These are phyloP conservation scores for Frankliniella intonsa DNA, from an alignment of 2,888 invertebrate species.

Conservation along the genomic window DNA sequence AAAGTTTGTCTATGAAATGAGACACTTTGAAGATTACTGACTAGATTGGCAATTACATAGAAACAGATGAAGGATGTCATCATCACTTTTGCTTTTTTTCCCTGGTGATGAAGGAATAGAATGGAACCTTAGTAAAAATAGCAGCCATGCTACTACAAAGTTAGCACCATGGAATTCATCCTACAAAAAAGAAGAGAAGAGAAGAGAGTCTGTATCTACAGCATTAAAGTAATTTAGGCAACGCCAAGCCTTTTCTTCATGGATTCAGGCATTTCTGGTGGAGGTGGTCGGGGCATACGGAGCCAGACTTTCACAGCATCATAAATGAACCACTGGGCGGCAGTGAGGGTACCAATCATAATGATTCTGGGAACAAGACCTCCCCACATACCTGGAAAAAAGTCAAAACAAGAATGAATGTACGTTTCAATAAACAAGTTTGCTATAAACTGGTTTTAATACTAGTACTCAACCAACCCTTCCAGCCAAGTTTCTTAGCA, in stretches of 20 bases:
- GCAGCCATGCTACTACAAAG: background rate
- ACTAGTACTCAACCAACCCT: slow-evolving; percentile 44
- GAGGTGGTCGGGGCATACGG: slow-evolving; percentile 90
- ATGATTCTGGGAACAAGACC: slow-evolving; percentile 87
- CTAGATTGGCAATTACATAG: background rate
- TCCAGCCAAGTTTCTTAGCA: slow-evolving; percentile 67
- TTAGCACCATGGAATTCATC: slow-evolving; percentile 1
- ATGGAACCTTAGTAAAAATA: too few relatives aligned
- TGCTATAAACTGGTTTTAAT: background rate
- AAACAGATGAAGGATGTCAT: too few relatives aligned
- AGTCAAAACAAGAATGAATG: background rate
- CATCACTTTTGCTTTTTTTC: background rate
- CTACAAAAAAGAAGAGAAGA: background rate
- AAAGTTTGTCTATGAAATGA: background rate
- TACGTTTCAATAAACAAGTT: background rate
- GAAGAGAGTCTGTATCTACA: slow-evolving; percentile 13
- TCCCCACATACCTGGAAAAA: slow-evolving; percentile 68
- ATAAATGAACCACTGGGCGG: slow-evolving; percentile 95
- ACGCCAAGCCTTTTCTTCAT: slow-evolving; percentile 63
- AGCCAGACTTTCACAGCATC: slow-evolving; percentile 87
- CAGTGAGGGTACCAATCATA: slow-evolving; percentile 96
- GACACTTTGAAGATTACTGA: background rate
- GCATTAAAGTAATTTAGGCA: slow-evolving; percentile 26
- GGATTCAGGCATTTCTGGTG: slow-evolving; percentile 92
- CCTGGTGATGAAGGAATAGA: too few relatives aligned